A percentile compares a stretch with the other conserved stretches of the same genome.
Conservation (phyloP, 2,797 vertebrate genomes). For the Pseudochromis fuscus region DNA sequence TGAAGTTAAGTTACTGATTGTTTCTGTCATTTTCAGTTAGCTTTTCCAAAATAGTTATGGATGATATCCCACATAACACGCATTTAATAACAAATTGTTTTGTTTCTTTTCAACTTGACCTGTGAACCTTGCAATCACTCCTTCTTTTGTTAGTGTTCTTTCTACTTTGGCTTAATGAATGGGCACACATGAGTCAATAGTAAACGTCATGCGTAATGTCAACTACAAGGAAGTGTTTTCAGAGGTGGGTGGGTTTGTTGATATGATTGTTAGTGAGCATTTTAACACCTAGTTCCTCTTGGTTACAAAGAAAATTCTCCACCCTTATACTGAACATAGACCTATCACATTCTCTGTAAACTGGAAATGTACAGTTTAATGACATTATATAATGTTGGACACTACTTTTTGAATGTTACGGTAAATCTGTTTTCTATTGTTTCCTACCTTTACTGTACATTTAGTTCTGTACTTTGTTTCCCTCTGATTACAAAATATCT, state of each 20-base stretch:
- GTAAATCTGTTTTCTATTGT: neutral
- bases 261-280: neutral
- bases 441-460: neutral
- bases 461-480: neutral
- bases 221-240: constrained; percentile 26
- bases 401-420: neutral
- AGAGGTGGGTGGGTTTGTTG: constrained; percentile 23
- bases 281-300: neutral
- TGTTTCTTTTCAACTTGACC: constrained; percentile 7
- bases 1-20: neutral
- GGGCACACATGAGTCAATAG: neutral
- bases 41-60: neutral
- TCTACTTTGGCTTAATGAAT: neutral
- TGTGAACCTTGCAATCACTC: neutral
- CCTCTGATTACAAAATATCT: neutral
- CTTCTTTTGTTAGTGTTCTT: constrained; percentile 6
- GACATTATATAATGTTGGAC: fast-evolving
- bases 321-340: neutral
- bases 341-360: constrained; percentile 6
- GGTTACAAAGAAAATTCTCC: constrained; percentile 4
- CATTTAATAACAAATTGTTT: neutral
- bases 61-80: neutral
- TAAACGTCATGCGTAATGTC: constrained; percentile 16
- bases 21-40: neutral
- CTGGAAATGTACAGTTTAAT: neutral